phyloP scores from a whole-genome alignment of 1,140 invertebrate species.

The Drosophila equinoxialis region DNA sequence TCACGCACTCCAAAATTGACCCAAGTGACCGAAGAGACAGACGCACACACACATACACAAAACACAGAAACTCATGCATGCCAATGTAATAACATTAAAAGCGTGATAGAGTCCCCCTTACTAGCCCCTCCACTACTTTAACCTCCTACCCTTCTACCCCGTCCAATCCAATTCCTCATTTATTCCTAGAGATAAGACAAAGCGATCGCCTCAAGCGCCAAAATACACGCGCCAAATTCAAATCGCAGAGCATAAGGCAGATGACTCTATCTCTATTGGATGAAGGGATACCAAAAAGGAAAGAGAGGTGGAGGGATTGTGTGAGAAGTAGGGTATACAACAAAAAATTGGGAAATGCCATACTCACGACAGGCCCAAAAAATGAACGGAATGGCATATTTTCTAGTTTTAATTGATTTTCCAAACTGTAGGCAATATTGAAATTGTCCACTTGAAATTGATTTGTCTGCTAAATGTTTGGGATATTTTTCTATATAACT shows the following conservation, averaged over 20 bases:
- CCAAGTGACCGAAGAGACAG: conserved; percentile 64
- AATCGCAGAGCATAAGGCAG: conserved; percentile 38
- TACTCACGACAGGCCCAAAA: background rate
- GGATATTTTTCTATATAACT: background rate
- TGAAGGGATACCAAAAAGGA: conserved; percentile 10
- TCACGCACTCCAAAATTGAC: conserved; percentile 73
- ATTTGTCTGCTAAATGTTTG: background rate
- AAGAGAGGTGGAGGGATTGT: background rate
- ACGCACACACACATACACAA: conserved; percentile 16
- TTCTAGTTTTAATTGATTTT: conserved; percentile 1
- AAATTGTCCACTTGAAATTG: background rate
- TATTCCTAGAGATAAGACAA: conserved; percentile 54
- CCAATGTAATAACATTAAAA: conserved; percentile 51
- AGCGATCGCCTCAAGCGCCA: conserved; percentile 45
- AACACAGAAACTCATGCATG: conserved; percentile 28
- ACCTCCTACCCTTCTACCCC: background rate
- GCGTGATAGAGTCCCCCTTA: conserved; percentile 39
- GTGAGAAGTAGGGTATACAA: background rate
- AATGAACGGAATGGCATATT: background rate
- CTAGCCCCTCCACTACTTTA: background rate
- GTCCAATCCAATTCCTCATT: conserved; percentile 26
- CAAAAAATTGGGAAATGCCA: background rate
- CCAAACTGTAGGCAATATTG: conserved; percentile 2
- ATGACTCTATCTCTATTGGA: conserved; percentile 42
- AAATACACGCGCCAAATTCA: conserved; percentile 40